These are phyloP conservation scores for Thripadectes ignobilis DNA, from an alignment of 2,797 vertebrate species.

Conservation along the genomic window DNA sequence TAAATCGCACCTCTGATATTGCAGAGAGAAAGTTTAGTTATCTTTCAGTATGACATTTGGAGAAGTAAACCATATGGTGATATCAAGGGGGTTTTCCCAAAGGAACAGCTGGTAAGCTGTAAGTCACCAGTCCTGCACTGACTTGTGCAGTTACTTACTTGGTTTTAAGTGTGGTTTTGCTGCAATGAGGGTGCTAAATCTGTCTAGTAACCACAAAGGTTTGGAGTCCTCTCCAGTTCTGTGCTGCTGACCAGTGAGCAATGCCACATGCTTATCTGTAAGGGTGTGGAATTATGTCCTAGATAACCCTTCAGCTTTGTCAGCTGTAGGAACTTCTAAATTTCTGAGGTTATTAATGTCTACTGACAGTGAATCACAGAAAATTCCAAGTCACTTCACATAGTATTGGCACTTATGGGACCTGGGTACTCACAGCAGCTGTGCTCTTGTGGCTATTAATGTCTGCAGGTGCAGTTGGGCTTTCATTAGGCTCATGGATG, in stretches of 20 bases:
- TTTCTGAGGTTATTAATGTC: neutral
- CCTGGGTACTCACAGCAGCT: neutral
- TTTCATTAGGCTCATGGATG: neutral
- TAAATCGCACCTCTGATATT: neutral
- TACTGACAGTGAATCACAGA: neutral
- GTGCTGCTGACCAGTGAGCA: neutral
- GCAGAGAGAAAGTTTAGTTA: neutral
- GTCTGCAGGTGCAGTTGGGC: neutral
- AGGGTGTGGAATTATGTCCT: neutral
- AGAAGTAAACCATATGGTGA: neutral
- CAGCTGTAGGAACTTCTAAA: neutral
- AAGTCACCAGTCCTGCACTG: neutral
- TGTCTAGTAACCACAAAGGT: neutral
- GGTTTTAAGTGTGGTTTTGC: neutral
- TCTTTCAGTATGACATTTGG: neutral
- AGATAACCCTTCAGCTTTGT: neutral
- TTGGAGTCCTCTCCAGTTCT: neutral
- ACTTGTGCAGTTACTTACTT: neutral
- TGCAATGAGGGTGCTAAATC: neutral
- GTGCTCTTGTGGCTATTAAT: neutral
- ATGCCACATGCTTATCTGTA: neutral
- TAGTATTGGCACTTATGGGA: neutral
- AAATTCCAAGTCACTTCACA: neutral
- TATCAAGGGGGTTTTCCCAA: neutral
- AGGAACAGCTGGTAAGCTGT: neutral